Conservation (phyloP, 2,797 vertebrate genomes). For the Momotus momota region DNA sequence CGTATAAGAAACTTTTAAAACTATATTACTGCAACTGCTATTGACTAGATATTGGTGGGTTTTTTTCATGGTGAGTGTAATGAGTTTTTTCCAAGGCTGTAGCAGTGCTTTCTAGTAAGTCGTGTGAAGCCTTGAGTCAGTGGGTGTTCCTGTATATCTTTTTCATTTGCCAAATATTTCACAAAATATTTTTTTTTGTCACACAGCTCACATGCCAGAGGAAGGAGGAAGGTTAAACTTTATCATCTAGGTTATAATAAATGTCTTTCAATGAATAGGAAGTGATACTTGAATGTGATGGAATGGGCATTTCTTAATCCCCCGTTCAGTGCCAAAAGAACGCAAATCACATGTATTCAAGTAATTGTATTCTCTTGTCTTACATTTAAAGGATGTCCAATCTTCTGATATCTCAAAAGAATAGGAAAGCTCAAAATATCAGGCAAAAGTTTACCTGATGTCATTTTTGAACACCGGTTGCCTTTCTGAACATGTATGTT, state of each 20-base stretch:
- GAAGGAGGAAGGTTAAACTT: neutral
- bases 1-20: neutral
- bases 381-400: neutral
- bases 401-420: neutral
- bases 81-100: neutral
- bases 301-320: neutral
- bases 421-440: neutral
- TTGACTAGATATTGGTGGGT: neutral
- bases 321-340: neutral
- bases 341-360: neutral
- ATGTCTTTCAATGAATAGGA: neutral
- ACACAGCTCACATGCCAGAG: neutral
- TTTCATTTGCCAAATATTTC: neutral
- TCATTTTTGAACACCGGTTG: neutral
- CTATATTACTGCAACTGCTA: neutral
- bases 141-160: neutral
- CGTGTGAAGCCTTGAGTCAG: neutral
- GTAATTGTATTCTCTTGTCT: neutral
- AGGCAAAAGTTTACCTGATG: neutral
- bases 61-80: neutral
- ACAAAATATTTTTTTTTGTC: neutral
- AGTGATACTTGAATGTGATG: neutral
- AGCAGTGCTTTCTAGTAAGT: neutral
- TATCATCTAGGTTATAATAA: neutral
- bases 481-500: neutral